Percentiles rank a stretch among this genome's conserved stretches.
Conservation (phyloP, 2,113 vertebrate genomes). For the Capreolus pygargus region DNA sequence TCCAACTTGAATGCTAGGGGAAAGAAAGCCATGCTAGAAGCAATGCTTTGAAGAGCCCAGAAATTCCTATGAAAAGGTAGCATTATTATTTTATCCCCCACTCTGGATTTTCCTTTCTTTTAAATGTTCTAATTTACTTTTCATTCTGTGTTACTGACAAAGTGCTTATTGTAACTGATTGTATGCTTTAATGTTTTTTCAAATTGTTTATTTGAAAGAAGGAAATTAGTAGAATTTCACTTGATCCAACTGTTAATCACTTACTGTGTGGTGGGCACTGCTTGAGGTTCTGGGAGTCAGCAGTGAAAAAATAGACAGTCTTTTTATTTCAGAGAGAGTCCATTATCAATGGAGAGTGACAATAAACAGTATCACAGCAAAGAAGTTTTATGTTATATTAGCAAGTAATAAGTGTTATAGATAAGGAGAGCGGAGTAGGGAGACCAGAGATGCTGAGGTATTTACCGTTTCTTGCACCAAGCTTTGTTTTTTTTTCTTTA, state of each 20-base stretch:
- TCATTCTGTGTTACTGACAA: not conserved
- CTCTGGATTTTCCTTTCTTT: not conserved
- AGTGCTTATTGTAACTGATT: not conserved
- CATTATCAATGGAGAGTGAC: not conserved
- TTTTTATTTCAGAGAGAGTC: not conserved
- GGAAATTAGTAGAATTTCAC: not conserved
- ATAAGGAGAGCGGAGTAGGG: too few species aligned
- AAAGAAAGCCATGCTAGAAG: not conserved
- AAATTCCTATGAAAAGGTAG: not conserved
- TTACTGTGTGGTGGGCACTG: not conserved
- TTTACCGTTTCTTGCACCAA: not conserved
- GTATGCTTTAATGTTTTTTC: not conserved
- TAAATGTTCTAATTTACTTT: not conserved
- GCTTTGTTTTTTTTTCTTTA: not conserved
- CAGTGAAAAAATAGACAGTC: not conserved
- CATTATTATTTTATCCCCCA: not conserved
- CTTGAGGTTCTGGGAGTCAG: not conserved
- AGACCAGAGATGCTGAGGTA: not conserved
- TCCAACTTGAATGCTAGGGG: not conserved
- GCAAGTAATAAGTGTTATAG: not conserved
- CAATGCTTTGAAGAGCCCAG: not conserved
- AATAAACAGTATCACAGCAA: not conserved
- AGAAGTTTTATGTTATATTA: not conserved
- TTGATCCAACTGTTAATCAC: not conserved
- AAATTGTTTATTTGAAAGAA: slow-evolving; percentile 8